A percentile compares a stretch with the other conserved stretches of the same genome.
Evolutionary conservation across 2,888 invertebrate species (phyloP).

Genomic region (Eristalis pertinax): DNA sequence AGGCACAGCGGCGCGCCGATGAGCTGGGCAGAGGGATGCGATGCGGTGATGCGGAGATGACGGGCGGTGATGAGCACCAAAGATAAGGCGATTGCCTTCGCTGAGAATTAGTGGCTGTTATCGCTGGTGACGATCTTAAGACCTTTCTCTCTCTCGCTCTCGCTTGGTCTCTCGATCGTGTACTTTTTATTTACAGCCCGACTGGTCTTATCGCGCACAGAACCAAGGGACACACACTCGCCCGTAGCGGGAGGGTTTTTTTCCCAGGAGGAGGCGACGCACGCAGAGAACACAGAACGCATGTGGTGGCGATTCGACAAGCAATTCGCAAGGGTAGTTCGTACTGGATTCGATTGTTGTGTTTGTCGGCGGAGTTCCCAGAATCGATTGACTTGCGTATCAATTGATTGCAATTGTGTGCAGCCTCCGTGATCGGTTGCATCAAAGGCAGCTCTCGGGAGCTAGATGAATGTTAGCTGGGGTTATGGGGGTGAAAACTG

Average conservation of each 20-base stretch:
- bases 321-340: not conserved
- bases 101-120: conserved; percentile 59
- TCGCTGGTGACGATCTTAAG: conserved; percentile 73
- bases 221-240: not conserved
- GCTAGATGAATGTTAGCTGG: not conserved
- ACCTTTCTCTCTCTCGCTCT: conserved; percentile 66
- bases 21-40: conserved; percentile 12
- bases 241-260: not conserved
- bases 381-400: not conserved
- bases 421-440: not conserved
- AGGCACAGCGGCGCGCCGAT: not conserved
- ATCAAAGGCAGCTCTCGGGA: not conserved
- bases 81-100: conserved; percentile 55
- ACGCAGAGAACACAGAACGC: not conserved
- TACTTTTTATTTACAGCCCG: not conserved
- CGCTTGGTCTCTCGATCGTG: conserved; percentile 65
- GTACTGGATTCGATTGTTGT: not conserved
- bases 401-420: not conserved
- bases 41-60: conserved; percentile 20
- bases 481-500: not conserved
- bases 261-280: not conserved
- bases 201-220: not conserved
- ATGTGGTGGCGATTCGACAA: not conserved
- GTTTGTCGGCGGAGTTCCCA: not conserved
- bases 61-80: conserved; percentile 57